A percentile compares a stretch with the other conserved stretches of the same genome.
Evolutionary conservation across 2,888 invertebrate species (phyloP).

Genomic region (Leptinotarsa rubiginosa): DNA sequence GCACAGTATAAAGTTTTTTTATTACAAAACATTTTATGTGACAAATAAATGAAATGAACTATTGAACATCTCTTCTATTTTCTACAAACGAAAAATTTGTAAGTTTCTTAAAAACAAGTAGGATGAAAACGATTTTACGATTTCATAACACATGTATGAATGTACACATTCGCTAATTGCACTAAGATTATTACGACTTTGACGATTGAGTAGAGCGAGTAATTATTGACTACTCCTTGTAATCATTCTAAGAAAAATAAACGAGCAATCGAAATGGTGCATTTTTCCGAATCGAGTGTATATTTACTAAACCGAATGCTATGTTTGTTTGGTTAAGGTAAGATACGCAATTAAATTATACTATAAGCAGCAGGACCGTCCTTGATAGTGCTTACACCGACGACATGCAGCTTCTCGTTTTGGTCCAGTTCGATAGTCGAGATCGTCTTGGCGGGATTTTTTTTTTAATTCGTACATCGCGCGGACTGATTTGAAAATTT

Average conservation of each 20-base stretch:
- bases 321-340: conserved; percentile 51
- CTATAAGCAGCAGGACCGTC: conserved; percentile 47
- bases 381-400: conserved; percentile 45
- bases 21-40: no score
- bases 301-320: conserved; percentile 44
- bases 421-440: conserved; percentile 39
- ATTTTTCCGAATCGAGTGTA: conserved; percentile 37
- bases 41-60: no score
- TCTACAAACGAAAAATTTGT: no score
- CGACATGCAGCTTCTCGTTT: conserved; percentile 40
- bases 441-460: conserved; percentile 26
- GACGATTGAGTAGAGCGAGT: neutral
- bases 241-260: conserved; percentile 27
- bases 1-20: no score
- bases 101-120: no score
- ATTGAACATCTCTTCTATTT: no score
- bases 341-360: conserved; percentile 45
- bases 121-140: no score
- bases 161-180: no score
- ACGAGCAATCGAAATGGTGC: conserved; percentile 34
- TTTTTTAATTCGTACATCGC: neutral
- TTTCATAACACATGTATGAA: no score
- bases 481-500: neutral
- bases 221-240: neutral
- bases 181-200: no score